These are phyloP conservation scores for Ficedula albicollis DNA, from an alignment of 2,797 vertebrate species.

Conservation along the genomic window DNA sequence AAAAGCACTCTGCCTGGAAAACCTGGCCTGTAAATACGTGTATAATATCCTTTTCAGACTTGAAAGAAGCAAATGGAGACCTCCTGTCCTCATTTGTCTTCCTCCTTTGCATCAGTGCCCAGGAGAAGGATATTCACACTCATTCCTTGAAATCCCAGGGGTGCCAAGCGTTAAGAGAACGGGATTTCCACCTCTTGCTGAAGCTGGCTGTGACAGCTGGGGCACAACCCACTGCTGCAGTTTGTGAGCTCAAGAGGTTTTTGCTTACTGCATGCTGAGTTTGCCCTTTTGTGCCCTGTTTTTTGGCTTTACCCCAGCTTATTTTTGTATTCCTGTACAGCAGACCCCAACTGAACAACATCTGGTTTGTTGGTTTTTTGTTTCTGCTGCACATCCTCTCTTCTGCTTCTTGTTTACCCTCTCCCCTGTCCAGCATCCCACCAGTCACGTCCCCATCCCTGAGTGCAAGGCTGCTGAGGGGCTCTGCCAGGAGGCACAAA, in stretches of 20 bases:
- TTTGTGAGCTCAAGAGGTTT: background rate
- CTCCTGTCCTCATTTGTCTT: constrained; percentile 23
- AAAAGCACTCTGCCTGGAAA: background rate
- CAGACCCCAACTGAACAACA: background rate
- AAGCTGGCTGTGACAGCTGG: background rate
- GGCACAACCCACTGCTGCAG: background rate
- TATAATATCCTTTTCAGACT: background rate
- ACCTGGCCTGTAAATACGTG: background rate
- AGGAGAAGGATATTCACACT: background rate
- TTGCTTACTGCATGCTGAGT: background rate
- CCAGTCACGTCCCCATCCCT: rapidly evolving
- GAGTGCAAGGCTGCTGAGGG: background rate
- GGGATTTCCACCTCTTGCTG: constrained; percentile 19
- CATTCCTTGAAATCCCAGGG: background rate
- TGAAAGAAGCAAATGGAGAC: constrained; percentile 8
- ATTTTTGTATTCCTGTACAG: background rate
- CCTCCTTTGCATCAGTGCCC: background rate
- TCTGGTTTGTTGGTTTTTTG: background rate
- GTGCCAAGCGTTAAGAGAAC: rapidly evolving
- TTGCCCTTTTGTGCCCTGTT: background rate
- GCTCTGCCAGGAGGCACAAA: background rate
- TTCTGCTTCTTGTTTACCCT: background rate
- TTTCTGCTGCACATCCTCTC: background rate
- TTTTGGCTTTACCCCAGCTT: background rate
- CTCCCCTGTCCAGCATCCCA: background rate